These are phyloP conservation scores for Cryptotis parvus DNA, from an alignment of 2,113 vertebrate genomes.

Conservation along the genomic window DNA sequence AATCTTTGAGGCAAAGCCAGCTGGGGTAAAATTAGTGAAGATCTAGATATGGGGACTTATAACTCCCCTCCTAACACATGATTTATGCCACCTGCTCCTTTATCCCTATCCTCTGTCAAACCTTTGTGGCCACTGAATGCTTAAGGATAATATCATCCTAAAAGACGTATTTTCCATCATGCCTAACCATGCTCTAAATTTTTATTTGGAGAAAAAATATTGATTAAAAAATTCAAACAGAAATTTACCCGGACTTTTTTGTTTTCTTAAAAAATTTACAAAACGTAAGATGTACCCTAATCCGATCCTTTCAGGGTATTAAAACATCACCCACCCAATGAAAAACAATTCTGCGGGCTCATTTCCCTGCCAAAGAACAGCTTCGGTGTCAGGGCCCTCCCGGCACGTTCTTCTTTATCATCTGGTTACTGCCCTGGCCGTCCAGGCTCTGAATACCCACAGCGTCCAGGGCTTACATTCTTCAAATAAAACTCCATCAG, in stretches of 20 bases:
- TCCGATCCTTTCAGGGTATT: constrained; percentile 13
- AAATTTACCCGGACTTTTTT: neutral
- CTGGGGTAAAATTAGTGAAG: neutral
- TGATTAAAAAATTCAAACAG: neutral
- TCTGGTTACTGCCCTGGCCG: neutral
- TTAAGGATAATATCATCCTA: constrained; percentile 26
- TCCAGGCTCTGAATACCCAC: neutral
- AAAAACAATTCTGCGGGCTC: constrained; percentile 62
- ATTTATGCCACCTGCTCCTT: neutral
- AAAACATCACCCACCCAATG: constrained; percentile 53
- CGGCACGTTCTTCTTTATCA: neutral
- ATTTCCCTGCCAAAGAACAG: constrained; percentile 63
- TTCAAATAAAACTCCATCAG: neutral
- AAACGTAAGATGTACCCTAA: neutral
- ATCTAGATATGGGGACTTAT: neutral
- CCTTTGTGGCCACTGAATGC: neutral
- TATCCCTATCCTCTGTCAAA: neutral
- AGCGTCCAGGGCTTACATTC: constrained; percentile 14
- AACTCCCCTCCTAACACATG: neutral
- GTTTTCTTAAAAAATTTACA: neutral
- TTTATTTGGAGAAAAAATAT: constrained; percentile 28
- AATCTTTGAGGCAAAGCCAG: neutral
- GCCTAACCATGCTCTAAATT: neutral
- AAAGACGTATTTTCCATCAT: constrained; percentile 46
- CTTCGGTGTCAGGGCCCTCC: constrained; percentile 1